Evolutionary conservation across 1,140 invertebrate genomes (phyloP), one percentile per base, ranked within the genome.

Genomic region (Drosophila hydei): DNA sequence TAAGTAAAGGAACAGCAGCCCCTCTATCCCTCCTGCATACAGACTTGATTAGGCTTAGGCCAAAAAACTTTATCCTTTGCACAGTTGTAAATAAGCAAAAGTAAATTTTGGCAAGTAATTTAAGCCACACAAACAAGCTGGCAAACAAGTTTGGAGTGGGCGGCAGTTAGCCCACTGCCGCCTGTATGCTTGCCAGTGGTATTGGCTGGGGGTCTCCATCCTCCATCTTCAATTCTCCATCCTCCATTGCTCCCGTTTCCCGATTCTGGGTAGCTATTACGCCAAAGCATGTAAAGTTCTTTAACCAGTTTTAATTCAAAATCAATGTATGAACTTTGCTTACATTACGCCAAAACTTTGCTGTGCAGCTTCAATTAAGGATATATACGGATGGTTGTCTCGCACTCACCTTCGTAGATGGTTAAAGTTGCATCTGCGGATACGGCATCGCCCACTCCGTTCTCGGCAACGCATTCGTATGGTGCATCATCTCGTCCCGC

Each of bases 391-490:
- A 70, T 81, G 38, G 61, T 55, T 62, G 72, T 47, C 65, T 42
- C 38, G 14, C 81, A 87, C 83, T 87, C 83, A 98, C 97, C 94
- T 94, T 97, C 95, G 92, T 97, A 96, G 63, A 99, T 97, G 52
- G 94, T 95, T 67, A 99, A 94, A 38, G 94, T 95, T 21, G 97
- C 97, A 73, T 96, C 95, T 38, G 97, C 96, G 69, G 94, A 95
- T 60, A 99, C 97, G 11, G 97, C 96, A 92, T 98, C 97, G 1
- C 97, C 98, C 8, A 98, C 97, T 19, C 97, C 97, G 93, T 99
- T 99, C 92, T 99, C 98, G 0, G 98, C 98, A 51, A 98, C 94
- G 92, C 98, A 99, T 91, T 99, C 98, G 92, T 98, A 99, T 1
- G 94, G 95, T 27, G 96, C 96, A 91, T 98, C 97, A 91, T 99